phyloP scores from a whole-genome alignment of 1,140 invertebrate genomes.

The Drosophila baimaii region DNA sequence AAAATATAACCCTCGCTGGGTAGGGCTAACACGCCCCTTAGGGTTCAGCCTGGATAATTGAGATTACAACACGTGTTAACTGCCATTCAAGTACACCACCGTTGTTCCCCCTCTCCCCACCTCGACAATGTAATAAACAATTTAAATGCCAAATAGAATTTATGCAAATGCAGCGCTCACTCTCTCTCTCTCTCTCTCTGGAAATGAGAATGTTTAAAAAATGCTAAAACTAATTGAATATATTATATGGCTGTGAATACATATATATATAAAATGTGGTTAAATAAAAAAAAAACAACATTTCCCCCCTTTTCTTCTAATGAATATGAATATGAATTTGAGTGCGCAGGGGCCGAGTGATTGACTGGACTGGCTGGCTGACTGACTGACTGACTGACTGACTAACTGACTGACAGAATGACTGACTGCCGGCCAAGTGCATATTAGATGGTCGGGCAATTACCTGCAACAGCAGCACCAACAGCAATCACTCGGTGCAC shows the following conservation, averaged over 20 bases:
- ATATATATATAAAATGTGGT: constrained; percentile 1
- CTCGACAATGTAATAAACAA: constrained; percentile 37
- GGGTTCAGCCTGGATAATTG: constrained; percentile 38
- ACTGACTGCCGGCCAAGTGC: constrained; percentile 54
- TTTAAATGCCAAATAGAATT: constrained; percentile 57
- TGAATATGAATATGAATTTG: constrained; percentile 52
- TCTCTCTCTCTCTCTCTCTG: too few species aligned
- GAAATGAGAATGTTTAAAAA: constrained; percentile 42
- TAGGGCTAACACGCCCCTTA: constrained; percentile 14
- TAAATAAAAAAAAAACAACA: not conserved
- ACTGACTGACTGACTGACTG: constrained; percentile 19
- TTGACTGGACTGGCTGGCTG: constrained; percentile 20
- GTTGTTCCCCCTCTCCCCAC: not conserved
- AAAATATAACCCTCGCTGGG: constrained; percentile 5
- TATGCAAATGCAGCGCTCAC: constrained; percentile 35
- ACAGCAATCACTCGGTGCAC: constrained; percentile 39
- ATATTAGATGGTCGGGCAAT: constrained; percentile 59
- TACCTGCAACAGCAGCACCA: constrained; percentile 42
- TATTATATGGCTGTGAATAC: constrained; percentile 17
- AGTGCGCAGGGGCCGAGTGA: constrained; percentile 16
- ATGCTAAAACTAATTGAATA: constrained; percentile 55
- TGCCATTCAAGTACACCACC: constrained; percentile 29
- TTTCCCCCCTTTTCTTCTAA: constrained; percentile 29
- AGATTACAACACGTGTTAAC: constrained; percentile 53
- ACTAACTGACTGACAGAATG: constrained; percentile 55